phyloP scores from a whole-genome alignment of 1,140 invertebrate species.

The Drosophila kurseongensis region DNA sequence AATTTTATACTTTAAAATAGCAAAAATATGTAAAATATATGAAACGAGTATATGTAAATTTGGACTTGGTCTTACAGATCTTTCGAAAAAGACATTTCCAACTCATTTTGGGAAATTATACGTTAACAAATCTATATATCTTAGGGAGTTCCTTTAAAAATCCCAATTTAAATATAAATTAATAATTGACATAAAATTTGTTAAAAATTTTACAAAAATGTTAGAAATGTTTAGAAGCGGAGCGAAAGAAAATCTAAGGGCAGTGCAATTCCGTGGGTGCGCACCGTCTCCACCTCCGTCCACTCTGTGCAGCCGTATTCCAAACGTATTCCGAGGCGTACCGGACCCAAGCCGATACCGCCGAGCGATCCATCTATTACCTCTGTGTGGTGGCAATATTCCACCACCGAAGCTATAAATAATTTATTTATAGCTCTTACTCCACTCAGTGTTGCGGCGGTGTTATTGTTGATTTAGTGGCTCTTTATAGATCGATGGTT shows the following conservation, averaged over 20 bases:
- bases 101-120: too few relatives aligned
- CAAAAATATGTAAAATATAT: too few relatives aligned
- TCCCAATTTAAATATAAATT: too few relatives aligned
- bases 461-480: conserved; percentile 81
- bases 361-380: conserved; percentile 45
- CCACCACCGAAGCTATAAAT: conserved; percentile 79
- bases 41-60: too few relatives aligned
- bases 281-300: neutral
- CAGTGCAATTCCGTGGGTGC: conserved; percentile 5
- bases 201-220: neutral
- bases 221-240: neutral
- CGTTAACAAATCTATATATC: too few relatives aligned
- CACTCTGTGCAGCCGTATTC: conserved; percentile 24
- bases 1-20: too few relatives aligned
- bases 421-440: conserved; percentile 79
- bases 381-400: conserved; percentile 82
- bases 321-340: conserved; percentile 2
- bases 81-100: too few relatives aligned
- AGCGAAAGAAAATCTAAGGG: neutral
- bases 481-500: conserved; percentile 72
- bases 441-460: conserved; percentile 51
- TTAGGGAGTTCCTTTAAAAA: too few relatives aligned
- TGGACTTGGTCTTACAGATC: too few relatives aligned
- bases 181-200: too few relatives aligned
- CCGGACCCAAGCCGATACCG: conserved; percentile 28